These are phyloP conservation scores for Hippocampus barbouri DNA, from an alignment of 2,113 vertebrate genomes.

Conservation along the genomic window DNA sequence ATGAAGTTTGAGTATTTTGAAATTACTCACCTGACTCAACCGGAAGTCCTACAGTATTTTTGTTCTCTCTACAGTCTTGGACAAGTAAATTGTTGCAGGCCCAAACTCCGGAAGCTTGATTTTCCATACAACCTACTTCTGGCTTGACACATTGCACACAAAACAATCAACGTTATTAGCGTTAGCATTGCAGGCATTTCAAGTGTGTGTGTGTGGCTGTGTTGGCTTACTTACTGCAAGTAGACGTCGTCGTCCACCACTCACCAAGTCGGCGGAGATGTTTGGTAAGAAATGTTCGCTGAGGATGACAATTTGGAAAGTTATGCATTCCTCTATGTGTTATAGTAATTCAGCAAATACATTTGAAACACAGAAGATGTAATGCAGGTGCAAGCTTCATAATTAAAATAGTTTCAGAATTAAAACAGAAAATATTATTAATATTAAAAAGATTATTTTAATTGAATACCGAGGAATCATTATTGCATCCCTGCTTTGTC, in stretches of 20 bases:
- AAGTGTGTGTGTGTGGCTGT: background rate
- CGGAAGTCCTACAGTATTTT: slow-evolving; percentile 70
- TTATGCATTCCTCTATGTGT: background rate
- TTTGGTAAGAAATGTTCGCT: slow-evolving; percentile 1
- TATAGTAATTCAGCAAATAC: too few relatives aligned
- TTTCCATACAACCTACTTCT: slow-evolving; percentile 77
- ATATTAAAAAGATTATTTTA: background rate
- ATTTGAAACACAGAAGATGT: too few relatives aligned
- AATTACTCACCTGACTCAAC: slow-evolving; percentile 68
- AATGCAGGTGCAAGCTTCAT: background rate
- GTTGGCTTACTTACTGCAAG: background rate
- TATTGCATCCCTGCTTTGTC: too few relatives aligned
- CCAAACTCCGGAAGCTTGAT: slow-evolving; percentile 74
- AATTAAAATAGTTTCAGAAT: background rate
- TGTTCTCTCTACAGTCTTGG: slow-evolving; percentile 73
- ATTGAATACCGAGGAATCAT: too few relatives aligned
- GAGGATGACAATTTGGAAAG: background rate
- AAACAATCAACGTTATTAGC: slow-evolving; percentile 37
- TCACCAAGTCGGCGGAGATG: background rate
- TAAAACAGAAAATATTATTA: background rate
- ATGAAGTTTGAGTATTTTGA: background rate
- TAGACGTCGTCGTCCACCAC: background rate
- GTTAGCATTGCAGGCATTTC: background rate
- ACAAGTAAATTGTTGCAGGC: slow-evolving; percentile 71
- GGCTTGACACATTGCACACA: slow-evolving; percentile 65